Evolutionary conservation across 2,113 vertebrate species (phyloP).

Genomic region (Tiliqua scincoides): DNA sequence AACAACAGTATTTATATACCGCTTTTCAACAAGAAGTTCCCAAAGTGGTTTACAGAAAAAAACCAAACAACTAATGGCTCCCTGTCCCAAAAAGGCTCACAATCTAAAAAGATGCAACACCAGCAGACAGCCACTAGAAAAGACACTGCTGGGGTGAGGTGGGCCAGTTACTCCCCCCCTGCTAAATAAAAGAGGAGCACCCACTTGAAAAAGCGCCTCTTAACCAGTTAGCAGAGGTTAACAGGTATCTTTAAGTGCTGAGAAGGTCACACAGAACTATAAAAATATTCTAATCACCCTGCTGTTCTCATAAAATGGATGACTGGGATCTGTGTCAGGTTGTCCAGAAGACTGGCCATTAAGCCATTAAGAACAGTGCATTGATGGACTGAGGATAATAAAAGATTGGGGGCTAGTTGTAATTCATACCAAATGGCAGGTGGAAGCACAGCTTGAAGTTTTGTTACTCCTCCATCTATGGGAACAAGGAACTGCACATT

Average conservation of each 20-base stretch:
- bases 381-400: neutral
- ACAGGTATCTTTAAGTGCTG: neutral
- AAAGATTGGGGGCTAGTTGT: accelerated
- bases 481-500: slow-evolving; percentile 93
- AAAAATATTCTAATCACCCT: neutral
- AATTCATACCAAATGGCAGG: slow-evolving; percentile 89
- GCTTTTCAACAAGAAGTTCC: too few species aligned
- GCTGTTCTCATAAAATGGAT: neutral
- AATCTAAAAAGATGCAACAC: too few species aligned
- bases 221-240: too few species aligned
- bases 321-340: neutral
- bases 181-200: too few species aligned
- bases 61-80: too few species aligned
- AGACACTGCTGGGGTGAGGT: too few species aligned
- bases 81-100: too few species aligned
- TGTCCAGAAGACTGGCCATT: neutral
- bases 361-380: neutral
- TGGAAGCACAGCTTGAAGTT: slow-evolving; percentile 93
- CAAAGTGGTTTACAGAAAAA: too few species aligned
- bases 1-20: too few species aligned
- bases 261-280: neutral
- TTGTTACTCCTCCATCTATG: slow-evolving; percentile 88
- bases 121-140: too few species aligned
- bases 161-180: too few species aligned
- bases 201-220: too few species aligned